Conservation (phyloP, 2,113 vertebrate genomes). For the Pongo abelii region DNA sequence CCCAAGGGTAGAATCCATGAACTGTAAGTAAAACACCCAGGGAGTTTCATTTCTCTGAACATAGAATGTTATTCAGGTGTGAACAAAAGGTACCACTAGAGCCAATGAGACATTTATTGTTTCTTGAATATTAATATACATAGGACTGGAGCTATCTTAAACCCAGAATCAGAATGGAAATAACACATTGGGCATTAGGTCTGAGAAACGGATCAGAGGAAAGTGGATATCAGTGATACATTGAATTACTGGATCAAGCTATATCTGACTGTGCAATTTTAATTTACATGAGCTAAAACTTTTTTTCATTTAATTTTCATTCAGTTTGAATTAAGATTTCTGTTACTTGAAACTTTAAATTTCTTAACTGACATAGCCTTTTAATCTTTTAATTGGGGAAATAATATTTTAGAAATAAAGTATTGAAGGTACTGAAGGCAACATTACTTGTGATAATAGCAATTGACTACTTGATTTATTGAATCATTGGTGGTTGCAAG, state of each 20-base stretch:
- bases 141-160: background rate
- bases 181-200: background rate
- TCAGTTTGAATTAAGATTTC: background rate
- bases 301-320: slow-evolving; percentile 4
- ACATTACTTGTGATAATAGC: background rate
- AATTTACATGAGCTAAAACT: background rate
- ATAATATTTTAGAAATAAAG: background rate
- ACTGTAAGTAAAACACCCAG: background rate
- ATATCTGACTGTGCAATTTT: background rate
- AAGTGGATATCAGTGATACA: background rate
- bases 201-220: background rate
- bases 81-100: background rate
- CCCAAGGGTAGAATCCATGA: background rate
- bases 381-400: background rate
- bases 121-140: background rate
- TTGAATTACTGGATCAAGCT: background rate
- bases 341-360: background rate
- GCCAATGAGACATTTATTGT: background rate
- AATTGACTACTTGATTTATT: background rate
- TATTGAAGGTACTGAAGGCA: background rate
- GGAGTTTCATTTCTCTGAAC: background rate
- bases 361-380: background rate
- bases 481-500: background rate
- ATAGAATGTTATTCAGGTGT: background rate
- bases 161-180: background rate